Evolutionary conservation across 2,888 invertebrate species (phyloP).

Genomic region (Plagodis dolabraria): DNA sequence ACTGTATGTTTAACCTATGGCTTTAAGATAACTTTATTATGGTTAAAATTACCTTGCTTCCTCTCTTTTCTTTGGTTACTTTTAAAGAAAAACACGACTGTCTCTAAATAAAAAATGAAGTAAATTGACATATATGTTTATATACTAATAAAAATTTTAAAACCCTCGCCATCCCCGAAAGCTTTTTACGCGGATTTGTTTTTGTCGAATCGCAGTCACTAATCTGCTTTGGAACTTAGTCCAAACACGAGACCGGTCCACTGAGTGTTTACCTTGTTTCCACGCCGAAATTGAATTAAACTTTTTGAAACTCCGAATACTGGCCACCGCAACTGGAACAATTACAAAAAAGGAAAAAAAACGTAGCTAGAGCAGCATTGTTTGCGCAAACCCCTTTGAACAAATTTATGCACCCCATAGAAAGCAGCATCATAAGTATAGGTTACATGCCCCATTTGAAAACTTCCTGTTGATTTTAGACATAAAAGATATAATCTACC

Average conservation of each 20-base stretch:
- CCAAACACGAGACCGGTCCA: constrained; percentile 53
- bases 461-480: constrained; percentile 83
- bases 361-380: constrained; percentile 57
- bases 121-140: too few species aligned
- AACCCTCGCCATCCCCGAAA: constrained; percentile 33
- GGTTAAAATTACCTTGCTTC: too few species aligned
- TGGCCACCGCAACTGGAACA: constrained; percentile 46
- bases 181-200: constrained; percentile 38
- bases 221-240: constrained; percentile 63
- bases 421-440: constrained; percentile 79
- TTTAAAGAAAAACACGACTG: too few species aligned
- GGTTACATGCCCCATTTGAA: constrained; percentile 84
- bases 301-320: constrained; percentile 52
- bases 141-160: constrained; percentile 25
- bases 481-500: constrained; percentile 84
- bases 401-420: constrained; percentile 81
- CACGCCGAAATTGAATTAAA: constrained; percentile 65
- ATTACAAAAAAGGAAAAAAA: constrained; percentile 52
- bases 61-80: too few species aligned
- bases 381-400: constrained; percentile 74
- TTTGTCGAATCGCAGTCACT: constrained; percentile 49
- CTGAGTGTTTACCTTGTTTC: constrained; percentile 61
- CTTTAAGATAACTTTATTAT: too few species aligned
- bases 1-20: too few species aligned
- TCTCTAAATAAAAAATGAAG: too few species aligned